Conservation (phyloP, 2,888 invertebrate species). For the Halictus quadricinctus region DNA sequence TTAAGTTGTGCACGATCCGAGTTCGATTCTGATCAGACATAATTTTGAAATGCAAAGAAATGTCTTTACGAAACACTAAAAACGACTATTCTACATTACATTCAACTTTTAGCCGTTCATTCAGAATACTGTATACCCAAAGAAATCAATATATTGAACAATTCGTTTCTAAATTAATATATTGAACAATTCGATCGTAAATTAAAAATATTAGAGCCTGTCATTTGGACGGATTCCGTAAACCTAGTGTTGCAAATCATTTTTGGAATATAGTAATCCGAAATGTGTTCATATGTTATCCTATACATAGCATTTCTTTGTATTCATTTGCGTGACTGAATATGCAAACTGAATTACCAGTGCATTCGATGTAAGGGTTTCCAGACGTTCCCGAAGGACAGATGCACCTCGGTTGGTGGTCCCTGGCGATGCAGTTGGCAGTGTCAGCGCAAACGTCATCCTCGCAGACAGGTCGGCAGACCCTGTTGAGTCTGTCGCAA, state of each 20-base stretch:
- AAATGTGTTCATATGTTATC: background rate
- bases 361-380: slow-evolving; percentile 90
- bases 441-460: slow-evolving; percentile 91
- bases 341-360: slow-evolving; percentile 74
- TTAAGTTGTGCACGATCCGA: background rate
- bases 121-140: too few species aligned
- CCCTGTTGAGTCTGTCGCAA: slow-evolving; percentile 92
- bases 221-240: too few species aligned
- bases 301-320: background rate
- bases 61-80: too few species aligned
- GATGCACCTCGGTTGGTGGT: slow-evolving; percentile 90
- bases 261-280: too few species aligned
- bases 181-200: too few species aligned
- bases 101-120: too few species aligned
- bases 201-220: too few species aligned
- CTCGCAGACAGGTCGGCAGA: slow-evolving; percentile 92
- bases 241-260: too few species aligned
- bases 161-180: too few species aligned
- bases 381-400: slow-evolving; percentile 91
- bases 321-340: background rate
- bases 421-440: slow-evolving; percentile 89
- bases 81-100: too few species aligned
- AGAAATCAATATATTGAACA: too few species aligned
- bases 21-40: too few species aligned
- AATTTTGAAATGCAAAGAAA: background rate